Base-by-base conservation (phyloP, 2,797 vertebrate genomes). In the Chaunax sp. region DNA sequence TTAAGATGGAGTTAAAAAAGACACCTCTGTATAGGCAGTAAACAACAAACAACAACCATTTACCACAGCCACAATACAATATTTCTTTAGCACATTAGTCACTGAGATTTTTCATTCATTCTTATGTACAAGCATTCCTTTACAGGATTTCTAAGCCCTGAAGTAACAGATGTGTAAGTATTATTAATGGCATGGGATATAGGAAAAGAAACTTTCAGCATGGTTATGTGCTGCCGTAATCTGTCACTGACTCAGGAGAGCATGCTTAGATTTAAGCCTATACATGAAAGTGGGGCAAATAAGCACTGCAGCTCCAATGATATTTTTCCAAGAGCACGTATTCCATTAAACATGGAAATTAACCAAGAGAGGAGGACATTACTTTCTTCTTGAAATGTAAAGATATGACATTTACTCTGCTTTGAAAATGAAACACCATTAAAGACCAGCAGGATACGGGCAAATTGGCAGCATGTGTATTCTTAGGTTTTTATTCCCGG, bases 241-340 rank as follows among this genome's bases (percentile, higher is more conserved):
- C 58, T 51, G 35, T 75, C 64, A 52, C 43, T 69, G 55, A 33
- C 56, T 65, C 35, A 7, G 58, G 41, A 37, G 66, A 45, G 44
- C 37, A 60, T 38, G 35, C 69, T 63, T 60, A 63, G 45, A 69
- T 81, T 66, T 57, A 52, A 66, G 44, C 67, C 28, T 19, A 45
- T 26, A 51, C 19, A 57, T 76, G 62, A 84, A 87, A 83, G 66
- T 64, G 51, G 30, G 65, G 40, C 41, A 74, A 68, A 70, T 47
- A 41, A 5, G 11, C 14, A 16, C 6, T 44, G 20, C 26, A 40
- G 57, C 60, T 62, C 43, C 14, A 54, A 30, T 46, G 61, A 67
- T n/a, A 23, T 50, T 37, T n/a, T 64, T 69, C 25, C 44, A 43
- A 26, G 59, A 73, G 53, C n/a, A 2, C 20, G 51, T 52, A 64